These are phyloP conservation scores for Luffia ferchaultella DNA, from an alignment of 2,888 invertebrate species.

Conservation along the genomic window DNA sequence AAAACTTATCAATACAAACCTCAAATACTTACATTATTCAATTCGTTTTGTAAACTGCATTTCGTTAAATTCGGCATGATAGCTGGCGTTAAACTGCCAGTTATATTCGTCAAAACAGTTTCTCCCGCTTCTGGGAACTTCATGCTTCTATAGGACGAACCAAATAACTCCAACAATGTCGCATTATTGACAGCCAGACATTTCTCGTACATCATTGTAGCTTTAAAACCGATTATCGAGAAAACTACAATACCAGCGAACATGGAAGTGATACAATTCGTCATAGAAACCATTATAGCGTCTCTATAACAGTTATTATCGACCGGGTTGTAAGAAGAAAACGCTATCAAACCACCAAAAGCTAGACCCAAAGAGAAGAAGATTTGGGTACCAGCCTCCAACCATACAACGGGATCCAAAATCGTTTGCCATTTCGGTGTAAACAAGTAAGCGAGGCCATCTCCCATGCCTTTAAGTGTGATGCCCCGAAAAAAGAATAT, in stretches of 20 bases:
- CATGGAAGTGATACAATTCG: slow-evolving; percentile 95
- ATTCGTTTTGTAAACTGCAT: slow-evolving; percentile 85
- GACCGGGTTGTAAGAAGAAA: slow-evolving; percentile 95
- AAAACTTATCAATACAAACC: no score
- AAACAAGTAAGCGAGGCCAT: slow-evolving; percentile 88
- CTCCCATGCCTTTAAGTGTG: slow-evolving; percentile 85
- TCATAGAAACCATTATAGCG: slow-evolving; percentile 90
- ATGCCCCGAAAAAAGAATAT: slow-evolving; percentile 96
- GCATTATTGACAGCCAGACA: slow-evolving; percentile 72
- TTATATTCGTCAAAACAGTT: slow-evolving; percentile 52
- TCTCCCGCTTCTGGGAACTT: slow-evolving; percentile 66
- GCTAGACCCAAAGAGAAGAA: slow-evolving; percentile 96
- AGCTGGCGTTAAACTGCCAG: slow-evolving; percentile 64
- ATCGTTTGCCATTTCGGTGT: slow-evolving; percentile 93
- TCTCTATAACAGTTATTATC: slow-evolving; percentile 97
- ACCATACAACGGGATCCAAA: slow-evolving; percentile 94
- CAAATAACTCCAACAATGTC: slow-evolving; percentile 67
- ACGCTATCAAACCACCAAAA: slow-evolving; percentile 95
- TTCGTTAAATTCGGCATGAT: slow-evolving; percentile 74
- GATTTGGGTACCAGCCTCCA: slow-evolving; percentile 97
- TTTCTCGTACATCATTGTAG: slow-evolving; percentile 82
- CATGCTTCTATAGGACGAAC: slow-evolving; percentile 47
- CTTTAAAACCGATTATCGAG: slow-evolving; percentile 93
- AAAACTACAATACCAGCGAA: slow-evolving; percentile 97
- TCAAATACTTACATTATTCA: slow-evolving; percentile 90